Evolutionary conservation across 2,888 invertebrate genomes (phyloP).

Genomic region (Drosophila pseudotalamancana): DNA sequence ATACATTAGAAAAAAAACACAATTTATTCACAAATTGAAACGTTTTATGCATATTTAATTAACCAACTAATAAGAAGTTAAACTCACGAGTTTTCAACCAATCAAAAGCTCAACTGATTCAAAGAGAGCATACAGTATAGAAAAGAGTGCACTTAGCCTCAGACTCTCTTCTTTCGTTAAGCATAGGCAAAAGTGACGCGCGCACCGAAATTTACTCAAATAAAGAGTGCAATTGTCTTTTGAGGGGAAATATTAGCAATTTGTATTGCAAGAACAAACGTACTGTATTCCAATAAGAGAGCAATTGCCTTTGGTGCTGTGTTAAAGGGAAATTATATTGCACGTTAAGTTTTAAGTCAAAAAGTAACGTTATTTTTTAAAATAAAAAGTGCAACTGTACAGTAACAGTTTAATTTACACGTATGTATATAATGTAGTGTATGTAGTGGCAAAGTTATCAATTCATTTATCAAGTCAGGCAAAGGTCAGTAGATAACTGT

Average conservation of each 20-base stretch:
- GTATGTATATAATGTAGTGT: no score
- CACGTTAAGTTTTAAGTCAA: not conserved
- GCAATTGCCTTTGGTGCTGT: not conserved
- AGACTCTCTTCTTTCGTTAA: constrained; percentile 21
- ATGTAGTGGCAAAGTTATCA: no score
- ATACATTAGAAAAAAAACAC: not conserved
- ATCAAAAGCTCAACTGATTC: not conserved
- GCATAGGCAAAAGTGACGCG: constrained; percentile 19
- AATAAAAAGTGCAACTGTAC: no score
- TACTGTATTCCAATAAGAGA: not conserved
- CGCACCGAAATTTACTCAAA: not conserved
- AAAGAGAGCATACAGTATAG: constrained; percentile 12
- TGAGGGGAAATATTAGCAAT: not conserved
- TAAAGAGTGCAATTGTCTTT: constrained; percentile 3
- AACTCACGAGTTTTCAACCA: not conserved
- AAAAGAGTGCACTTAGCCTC: constrained; percentile 14
- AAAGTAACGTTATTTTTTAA: no score
- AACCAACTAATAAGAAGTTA: constrained; percentile 5
- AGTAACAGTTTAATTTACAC: no score
- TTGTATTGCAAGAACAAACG: not conserved
- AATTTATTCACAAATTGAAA: constrained; percentile 13
- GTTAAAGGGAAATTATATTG: not conserved
- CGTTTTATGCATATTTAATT: constrained; percentile 23
- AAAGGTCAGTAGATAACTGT: not conserved
- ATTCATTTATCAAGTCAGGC: not conserved